These are phyloP conservation scores for Sarcophaga carnaria DNA, from an alignment of 2,888 invertebrate genomes.

Conservation along the genomic window DNA sequence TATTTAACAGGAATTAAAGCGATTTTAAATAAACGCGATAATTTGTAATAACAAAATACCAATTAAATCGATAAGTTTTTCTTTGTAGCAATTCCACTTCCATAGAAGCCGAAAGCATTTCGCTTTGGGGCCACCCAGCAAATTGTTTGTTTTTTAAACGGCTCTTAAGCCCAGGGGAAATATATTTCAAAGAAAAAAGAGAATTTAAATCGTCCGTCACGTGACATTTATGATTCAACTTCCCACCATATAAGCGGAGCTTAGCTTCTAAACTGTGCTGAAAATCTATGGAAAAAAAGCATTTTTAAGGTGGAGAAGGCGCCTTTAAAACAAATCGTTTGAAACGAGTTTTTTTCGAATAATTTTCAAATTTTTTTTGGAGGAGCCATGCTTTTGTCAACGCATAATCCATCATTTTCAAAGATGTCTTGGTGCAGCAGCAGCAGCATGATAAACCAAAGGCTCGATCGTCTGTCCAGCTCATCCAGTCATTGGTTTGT, in stretches of 20 bases:
- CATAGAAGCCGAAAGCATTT: neutral
- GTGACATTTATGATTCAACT: constrained; percentile 64
- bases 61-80: too few species aligned
- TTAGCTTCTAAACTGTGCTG: neutral
- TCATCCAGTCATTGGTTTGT: too few species aligned
- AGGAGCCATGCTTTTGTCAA: constrained; percentile 74
- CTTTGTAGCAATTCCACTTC: neutral
- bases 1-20: too few species aligned
- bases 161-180: constrained; percentile 51
- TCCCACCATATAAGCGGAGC: neutral
- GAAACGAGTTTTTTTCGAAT: constrained; percentile 65
- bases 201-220: constrained; percentile 28
- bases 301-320: constrained; percentile 52
- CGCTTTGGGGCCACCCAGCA: constrained; percentile 28
- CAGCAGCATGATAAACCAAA: constrained; percentile 48
- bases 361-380: neutral
- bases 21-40: too few species aligned
- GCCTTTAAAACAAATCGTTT: constrained; percentile 65
- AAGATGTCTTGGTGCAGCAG: constrained; percentile 29
- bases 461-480: neutral
- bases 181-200: constrained; percentile 32
- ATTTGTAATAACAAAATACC: too few species aligned
- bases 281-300: neutral
- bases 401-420: constrained; percentile 78
- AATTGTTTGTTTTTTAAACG: constrained; percentile 32